Base-by-base conservation (phyloP, 2,797 vertebrate species). In the Chaetophractus vellerosus region DNA sequence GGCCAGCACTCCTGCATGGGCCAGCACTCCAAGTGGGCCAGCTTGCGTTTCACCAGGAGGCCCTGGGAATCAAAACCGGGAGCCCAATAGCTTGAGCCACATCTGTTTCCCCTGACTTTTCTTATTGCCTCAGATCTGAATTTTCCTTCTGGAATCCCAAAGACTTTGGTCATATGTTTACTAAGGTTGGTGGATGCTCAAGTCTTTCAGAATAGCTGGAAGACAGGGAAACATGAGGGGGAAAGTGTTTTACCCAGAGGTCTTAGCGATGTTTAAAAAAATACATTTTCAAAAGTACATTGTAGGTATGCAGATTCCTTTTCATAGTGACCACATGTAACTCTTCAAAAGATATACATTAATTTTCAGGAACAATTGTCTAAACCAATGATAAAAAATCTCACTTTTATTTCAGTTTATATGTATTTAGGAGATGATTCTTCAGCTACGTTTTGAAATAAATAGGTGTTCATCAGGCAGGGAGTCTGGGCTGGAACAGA, bases 181-280 rank as follows among this genome's bases (percentile, higher is more conserved):
- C 31, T 36, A 14, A 66, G 45, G 45, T 45, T 45, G 9, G 45
- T 45, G 45, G 45, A 45, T 45, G 45, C 45, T 26, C 50, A 71
- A 16, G 31, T 19, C 52, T 92, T 6, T 18, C 6, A n/a, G 55
- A 80, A 66, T 10, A 89, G 16, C 59, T 55, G 33, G 33, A 85
- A 87, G 28, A 38, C 5, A 3, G 9, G 45, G 11, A 64, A 91
- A 63, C 0, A 23, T 0, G 18, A 4, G 0, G 0, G 3, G 24
- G n/a, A 72, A 57, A 21, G 26, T 48, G 26, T 28, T 2, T 38
- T 12, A 9, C 21, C 33, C 26, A 48, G 33, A 83, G 14, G 45
- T 59, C 24, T 16, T 28, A 11, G 38, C 4, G 3, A 61, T 12
- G 28, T 24, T 72, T 72, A n/a, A 23, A 10, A 45, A 63, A 64